Evolutionary conservation across 2,113 vertebrate species (phyloP), one percentile per base, ranked within the genome.

Genomic region (Gnathonemus echidnorhynchus): DNA sequence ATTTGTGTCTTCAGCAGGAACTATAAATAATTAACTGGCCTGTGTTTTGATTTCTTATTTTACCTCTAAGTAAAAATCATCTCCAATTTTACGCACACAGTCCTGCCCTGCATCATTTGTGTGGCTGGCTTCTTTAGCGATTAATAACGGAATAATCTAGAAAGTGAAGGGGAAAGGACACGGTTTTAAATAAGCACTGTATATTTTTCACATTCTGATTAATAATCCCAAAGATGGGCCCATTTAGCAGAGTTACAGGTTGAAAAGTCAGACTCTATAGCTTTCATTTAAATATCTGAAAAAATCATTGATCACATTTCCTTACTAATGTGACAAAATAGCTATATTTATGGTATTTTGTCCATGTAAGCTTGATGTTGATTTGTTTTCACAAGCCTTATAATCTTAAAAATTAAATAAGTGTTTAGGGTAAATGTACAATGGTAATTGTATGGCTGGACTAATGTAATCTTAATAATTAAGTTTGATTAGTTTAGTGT

Each of bases 1-100:
- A 77, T 91, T 89, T 9, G 86, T 91, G 86, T 77, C 91, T 91
- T 87, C 89, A 88, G 88, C 89, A 91, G 90, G 89, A 83, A 58
- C 50, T 90, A 90, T 92, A 87, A 89, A 74, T 91, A 90, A 83
- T 58, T 15, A 88, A 93, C 90, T 90, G 53, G 5, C 48, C 24
- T n/a, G 88, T 88, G 53, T 53, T 84, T 92, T 27, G 48, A 58
- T 88, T 74, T 24, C 24, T 53, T 42, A 31, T 39, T 88, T 85
- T 50, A 19, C 24, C 46, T 85, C 87, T 42, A n/a, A 3, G 84
- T 49, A 62, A 48, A 0, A 74, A 62, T 39, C 42, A 74, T 45
- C 91, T 91, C 90, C 89, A 56, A 90, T 88, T 52, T 86, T 6
- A 46, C 31, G 3, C 88, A 77, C 50, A 91, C 62, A 89, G 90